These are phyloP conservation scores for Phylloscopus collybita DNA, from an alignment of 2,797 vertebrate species.

Conservation along the genomic window DNA sequence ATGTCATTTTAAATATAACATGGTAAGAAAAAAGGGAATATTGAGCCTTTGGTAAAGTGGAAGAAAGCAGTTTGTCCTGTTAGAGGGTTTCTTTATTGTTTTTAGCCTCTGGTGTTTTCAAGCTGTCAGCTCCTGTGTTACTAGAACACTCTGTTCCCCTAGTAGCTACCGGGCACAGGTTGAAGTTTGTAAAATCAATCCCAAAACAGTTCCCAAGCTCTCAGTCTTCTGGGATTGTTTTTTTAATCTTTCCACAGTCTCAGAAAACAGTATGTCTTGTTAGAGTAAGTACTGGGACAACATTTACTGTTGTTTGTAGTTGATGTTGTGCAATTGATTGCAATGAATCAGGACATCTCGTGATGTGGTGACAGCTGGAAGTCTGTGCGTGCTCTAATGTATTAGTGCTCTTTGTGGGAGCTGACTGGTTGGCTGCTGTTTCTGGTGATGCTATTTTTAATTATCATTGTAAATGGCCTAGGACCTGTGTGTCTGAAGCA, in stretches of 20 bases:
- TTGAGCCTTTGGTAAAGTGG: neutral
- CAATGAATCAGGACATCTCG: neutral
- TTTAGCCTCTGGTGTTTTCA: slow-evolving; percentile 5
- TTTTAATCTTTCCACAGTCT: neutral
- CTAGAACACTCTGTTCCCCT: neutral
- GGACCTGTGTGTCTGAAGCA: neutral
- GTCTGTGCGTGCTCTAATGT: neutral
- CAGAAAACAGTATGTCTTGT: neutral
- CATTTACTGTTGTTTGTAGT: neutral
- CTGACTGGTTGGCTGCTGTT: neutral
- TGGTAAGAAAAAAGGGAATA: neutral
- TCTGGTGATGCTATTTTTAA: neutral
- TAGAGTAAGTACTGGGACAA: neutral
- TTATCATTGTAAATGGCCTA: neutral
- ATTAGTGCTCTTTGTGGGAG: neutral
- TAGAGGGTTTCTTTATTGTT: neutral
- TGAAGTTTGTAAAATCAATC: neutral
- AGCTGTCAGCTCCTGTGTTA: neutral
- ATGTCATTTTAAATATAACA: neutral
- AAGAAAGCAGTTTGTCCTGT: neutral
- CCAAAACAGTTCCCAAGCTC: neutral
- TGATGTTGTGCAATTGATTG: neutral
- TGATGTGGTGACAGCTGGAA: slow-evolving; percentile 1
- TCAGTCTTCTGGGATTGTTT: neutral
- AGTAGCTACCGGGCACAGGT: neutral